Conservation (phyloP, 2,113 vertebrate genomes). For the Thryonomys swinderianus region DNA sequence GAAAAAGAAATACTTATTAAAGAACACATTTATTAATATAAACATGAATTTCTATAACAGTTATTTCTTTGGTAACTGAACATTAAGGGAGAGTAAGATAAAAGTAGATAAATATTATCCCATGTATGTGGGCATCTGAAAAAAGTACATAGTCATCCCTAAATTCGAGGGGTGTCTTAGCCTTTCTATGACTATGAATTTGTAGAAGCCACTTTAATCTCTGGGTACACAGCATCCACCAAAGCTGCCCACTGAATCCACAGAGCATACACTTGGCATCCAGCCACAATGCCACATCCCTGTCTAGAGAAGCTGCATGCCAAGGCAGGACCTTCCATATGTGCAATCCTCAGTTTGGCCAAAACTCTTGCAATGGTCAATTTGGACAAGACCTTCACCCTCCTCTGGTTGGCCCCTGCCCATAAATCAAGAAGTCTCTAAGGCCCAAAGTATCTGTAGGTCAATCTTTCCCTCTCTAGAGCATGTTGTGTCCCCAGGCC, state of each 20-base stretch:
- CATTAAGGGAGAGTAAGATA: neutral
- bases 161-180: neutral
- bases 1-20: neutral
- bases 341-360: neutral
- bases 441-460: neutral
- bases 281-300: neutral
- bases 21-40: neutral
- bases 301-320: neutral
- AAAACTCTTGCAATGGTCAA: too few relatives aligned
- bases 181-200: neutral
- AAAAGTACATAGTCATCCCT: neutral
- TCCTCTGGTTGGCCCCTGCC: neutral
- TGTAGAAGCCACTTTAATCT: neutral
- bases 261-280: neutral
- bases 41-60: neutral
- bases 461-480: neutral
- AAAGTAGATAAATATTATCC: neutral
- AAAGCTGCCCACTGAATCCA: neutral
- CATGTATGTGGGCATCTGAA: neutral
- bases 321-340: neutral
- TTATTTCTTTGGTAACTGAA: neutral
- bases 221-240: neutral
- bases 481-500: neutral
- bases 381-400: too few relatives aligned
- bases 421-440: neutral